These are phyloP conservation scores for Rhaphigaster nebulosa DNA, from an alignment of 2,888 invertebrate genomes.

Conservation along the genomic window DNA sequence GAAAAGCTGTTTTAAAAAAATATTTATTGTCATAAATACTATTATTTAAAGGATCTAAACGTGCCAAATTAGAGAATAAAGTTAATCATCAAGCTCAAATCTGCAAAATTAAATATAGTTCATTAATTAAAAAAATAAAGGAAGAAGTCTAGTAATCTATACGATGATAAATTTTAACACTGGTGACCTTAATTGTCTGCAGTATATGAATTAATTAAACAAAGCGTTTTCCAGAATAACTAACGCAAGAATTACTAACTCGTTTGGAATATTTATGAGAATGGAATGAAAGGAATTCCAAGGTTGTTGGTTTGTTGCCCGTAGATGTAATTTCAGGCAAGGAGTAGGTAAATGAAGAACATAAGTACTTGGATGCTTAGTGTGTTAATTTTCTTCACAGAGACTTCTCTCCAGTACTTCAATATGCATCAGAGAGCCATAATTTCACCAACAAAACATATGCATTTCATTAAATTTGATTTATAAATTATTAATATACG, in stretches of 20 bases:
- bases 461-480: neutral
- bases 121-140: neutral
- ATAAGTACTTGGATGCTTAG: slow-evolving; percentile 16
- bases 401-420: neutral
- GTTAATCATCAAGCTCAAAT: neutral
- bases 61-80: no score
- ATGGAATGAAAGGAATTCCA: slow-evolving; percentile 32
- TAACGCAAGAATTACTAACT: slow-evolving; percentile 36
- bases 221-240: neutral
- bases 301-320: slow-evolving; percentile 11
- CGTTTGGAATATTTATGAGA: slow-evolving; percentile 44
- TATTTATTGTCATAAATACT: no score
- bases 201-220: slow-evolving; percentile 12
- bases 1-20: no score
- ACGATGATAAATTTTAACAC: neutral
- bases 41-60: no score
- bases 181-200: neutral
- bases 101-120: neutral
- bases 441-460: neutral
- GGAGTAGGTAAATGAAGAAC: slow-evolving; percentile 27
- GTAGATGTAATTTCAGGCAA: slow-evolving; percentile 21
- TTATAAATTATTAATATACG: neutral
- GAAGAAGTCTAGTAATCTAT: neutral
- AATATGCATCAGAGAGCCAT: neutral
- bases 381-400: neutral